Evolutionary conservation across 2,113 vertebrate species (phyloP), one percentile per base, ranked within the genome.

Genomic region (Solea solea): DNA sequence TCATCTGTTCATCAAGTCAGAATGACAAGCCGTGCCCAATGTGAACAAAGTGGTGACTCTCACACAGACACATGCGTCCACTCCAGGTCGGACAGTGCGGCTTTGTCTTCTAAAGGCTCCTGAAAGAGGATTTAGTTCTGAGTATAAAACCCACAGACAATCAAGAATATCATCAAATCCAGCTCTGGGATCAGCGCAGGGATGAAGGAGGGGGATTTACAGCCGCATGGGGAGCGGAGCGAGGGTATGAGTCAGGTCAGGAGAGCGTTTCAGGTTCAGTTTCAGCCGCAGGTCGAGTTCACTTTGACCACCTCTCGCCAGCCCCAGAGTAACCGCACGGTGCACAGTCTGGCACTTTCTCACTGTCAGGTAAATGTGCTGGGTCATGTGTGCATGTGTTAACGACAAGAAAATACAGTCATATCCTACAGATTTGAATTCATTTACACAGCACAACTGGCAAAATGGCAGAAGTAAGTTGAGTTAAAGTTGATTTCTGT

Each of bases 181-280:
- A 69, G 70, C 3, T 0, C 27, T 69, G 54, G 83, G 81, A 86
- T 87, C 76, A 90, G 68, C 66, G 39, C 2, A 49, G 65, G 79
- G 86, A 90, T 88, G 85, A 87, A 75, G 69, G 54, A 78, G 78
- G 55, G 21, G 82, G 87, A 89, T 87, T 88, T 89, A 82, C 50
- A 49, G 55, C 64, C 71, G 48, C 57, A 57, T 45, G 77, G 59
- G 68, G 61, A 79, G 77, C 59, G 68, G 61, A 79, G 66, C 57
- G 76, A 78, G 77, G 67, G 61, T 55, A 63, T 39, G 0, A 16
- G 62, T 21, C 21, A 1, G 64, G 55, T 49, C 8, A 11, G 67
- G 14, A 59, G 44, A 52, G 54, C 63, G 61, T 54, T 66, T 60
- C 61, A 80, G 83, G 54, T 77, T 82, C 52, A 75, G 64, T 25